phyloP scores from a whole-genome alignment of 2,888 invertebrate species.

The Kuschelorhynchus macadamiae region DNA sequence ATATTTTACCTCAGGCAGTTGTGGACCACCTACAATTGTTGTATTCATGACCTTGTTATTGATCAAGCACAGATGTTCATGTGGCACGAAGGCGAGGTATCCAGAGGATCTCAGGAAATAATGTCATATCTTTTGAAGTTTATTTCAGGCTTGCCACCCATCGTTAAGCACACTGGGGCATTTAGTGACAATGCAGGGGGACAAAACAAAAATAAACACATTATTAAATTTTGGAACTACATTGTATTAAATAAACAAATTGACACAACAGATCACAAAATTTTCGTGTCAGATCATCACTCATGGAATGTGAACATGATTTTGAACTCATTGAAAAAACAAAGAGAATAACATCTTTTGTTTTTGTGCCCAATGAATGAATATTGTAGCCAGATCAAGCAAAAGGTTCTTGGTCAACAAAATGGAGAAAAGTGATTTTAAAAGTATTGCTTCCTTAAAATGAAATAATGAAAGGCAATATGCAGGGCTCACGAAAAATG shows the following conservation, averaged over 20 bases:
- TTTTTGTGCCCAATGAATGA: constrained; percentile 51
- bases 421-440: constrained; percentile 21
- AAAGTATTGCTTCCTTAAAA: constrained; percentile 10
- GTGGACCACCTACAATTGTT: constrained; percentile 50
- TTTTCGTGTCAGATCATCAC: constrained; percentile 54
- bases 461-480: constrained; percentile 8
- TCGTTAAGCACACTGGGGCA: constrained; percentile 46
- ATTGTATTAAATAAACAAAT: constrained; percentile 49
- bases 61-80: constrained; percentile 43
- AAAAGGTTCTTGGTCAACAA: constrained; percentile 30
- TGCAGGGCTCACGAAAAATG: background rate
- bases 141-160: constrained; percentile 19
- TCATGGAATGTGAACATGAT: constrained; percentile 47
- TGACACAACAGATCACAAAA: constrained; percentile 54
- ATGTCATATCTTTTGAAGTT: constrained; percentile 24
- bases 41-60: constrained; percentile 38
- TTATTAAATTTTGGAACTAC: constrained; percentile 52
- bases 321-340: constrained; percentile 48
- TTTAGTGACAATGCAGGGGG: constrained; percentile 51
- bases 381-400: constrained; percentile 49
- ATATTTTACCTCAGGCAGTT: constrained; percentile 52
- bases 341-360: constrained; percentile 52
- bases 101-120: constrained; percentile 26
- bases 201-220: constrained; percentile 58
- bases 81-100: constrained; percentile 30